These are phyloP conservation scores for Anthoscopus minutus DNA, from an alignment of 2,113 vertebrate genomes.

Conservation along the genomic window DNA sequence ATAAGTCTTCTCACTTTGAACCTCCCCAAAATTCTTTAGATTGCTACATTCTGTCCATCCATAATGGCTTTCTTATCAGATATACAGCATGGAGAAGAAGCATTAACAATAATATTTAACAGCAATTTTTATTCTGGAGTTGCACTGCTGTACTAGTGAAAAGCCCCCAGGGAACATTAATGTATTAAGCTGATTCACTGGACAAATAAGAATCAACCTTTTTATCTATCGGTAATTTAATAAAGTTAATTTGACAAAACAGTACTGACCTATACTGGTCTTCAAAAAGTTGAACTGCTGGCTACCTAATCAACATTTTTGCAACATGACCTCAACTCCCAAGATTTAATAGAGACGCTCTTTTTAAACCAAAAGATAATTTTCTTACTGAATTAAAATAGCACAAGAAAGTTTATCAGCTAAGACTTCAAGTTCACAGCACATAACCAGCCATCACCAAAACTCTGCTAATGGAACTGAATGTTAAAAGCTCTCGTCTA, in stretches of 20 bases:
- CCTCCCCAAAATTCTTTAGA: not conserved
- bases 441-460: not conserved
- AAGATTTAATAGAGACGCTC: not conserved
- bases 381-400: not conserved
- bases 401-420: not conserved
- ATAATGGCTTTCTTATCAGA: not conserved
- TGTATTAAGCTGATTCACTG: not conserved
- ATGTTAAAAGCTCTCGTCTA: not conserved
- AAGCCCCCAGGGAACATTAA: not conserved
- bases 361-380: not conserved
- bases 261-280: not conserved
- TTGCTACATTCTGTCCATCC: not conserved
- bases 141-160: not conserved
- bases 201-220: not conserved
- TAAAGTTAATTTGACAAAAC: not conserved
- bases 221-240: not conserved
- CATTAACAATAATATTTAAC: not conserved
- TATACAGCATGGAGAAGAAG: not conserved
- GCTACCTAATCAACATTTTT: not conserved
- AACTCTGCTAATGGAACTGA: not conserved
- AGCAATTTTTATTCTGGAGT: not conserved
- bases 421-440: not conserved
- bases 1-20: not conserved
- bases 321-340: not conserved
- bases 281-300: not conserved